phyloP scores from a whole-genome alignment of 1,140 invertebrate species.

The Proales similis region DNA sequence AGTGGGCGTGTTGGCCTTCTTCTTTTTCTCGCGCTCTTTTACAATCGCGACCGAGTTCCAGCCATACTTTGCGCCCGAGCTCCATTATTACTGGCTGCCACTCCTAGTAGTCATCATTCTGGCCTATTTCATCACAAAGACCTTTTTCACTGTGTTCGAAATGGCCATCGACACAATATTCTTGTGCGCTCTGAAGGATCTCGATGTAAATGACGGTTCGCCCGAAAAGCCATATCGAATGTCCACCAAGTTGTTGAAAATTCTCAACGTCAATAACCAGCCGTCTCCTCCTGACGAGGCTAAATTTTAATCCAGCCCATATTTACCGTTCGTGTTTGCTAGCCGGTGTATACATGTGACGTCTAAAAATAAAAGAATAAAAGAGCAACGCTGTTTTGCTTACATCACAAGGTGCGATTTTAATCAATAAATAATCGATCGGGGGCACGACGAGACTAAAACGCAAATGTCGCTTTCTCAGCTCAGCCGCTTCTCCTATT shows the following conservation, averaged over 20 bases:
- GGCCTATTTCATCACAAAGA: conserved; percentile 67
- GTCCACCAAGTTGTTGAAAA: conserved; percentile 70
- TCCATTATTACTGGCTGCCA: conserved; percentile 32
- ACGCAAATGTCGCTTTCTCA: no score
- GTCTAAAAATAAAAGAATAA: not conserved
- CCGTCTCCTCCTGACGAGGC: not conserved
- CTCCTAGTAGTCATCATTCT: conserved; percentile 23
- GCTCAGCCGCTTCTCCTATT: no score
- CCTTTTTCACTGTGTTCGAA: conserved; percentile 86
- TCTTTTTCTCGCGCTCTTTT: conserved; percentile 18
- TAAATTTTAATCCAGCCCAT: not conserved
- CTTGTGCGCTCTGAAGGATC: conserved; percentile 79
- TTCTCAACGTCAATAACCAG: conserved; percentile 41
- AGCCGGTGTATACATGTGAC: no score
- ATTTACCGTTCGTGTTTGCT: no score
- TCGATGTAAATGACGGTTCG: conserved; percentile 85
- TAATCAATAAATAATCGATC: no score
- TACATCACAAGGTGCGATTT: not conserved
- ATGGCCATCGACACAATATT: conserved; percentile 93
- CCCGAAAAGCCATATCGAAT: conserved; percentile 83
- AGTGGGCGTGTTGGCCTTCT: conserved; percentile 53
- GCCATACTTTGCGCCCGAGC: conserved; percentile 33
- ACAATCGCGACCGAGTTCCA: conserved; percentile 1
- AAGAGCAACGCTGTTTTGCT: not conserved
- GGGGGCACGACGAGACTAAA: no score